phyloP scores from a whole-genome alignment of 2,888 invertebrate genomes.

The Actias luna region DNA sequence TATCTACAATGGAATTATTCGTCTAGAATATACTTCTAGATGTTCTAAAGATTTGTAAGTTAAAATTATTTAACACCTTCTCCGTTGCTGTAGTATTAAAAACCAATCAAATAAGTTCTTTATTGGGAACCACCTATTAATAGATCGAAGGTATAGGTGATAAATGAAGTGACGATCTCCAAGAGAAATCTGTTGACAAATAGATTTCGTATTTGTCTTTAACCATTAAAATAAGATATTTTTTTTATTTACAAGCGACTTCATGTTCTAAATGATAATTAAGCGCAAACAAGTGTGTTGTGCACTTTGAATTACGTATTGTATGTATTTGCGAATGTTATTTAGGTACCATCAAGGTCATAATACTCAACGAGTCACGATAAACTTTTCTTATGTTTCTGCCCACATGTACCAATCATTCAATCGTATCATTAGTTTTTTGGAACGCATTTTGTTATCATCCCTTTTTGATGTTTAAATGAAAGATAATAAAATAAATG shows the following conservation, averaged over 20 bases:
- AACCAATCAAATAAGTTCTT: background rate
- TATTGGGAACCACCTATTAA: background rate
- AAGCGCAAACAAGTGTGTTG: slow-evolving; percentile 3
- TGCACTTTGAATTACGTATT: slow-evolving; percentile 17
- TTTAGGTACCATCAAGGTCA: slow-evolving; percentile 10
- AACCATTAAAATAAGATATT: background rate
- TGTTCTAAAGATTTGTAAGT: background rate
- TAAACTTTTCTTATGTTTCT: slow-evolving; percentile 2
- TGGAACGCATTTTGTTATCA: slow-evolving; percentile 5
- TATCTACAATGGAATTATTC: background rate
- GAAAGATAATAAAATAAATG: background rate
- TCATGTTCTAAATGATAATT: background rate
- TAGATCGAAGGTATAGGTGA: background rate
- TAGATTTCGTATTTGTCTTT: background rate
- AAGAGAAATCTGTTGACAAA: background rate
- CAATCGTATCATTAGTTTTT: background rate
- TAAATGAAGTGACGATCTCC: background rate
- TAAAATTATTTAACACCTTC: no score
- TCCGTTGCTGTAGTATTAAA: background rate
- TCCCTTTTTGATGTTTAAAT: background rate
- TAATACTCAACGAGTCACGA: background rate
- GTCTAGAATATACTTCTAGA: no score
- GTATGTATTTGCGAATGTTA: slow-evolving; percentile 19
- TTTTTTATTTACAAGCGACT: slow-evolving; percentile 4
- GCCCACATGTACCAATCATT: slow-evolving; percentile 9